Conservation (phyloP, 2,888 invertebrate genomes). For the Cistogaster globosa region DNA sequence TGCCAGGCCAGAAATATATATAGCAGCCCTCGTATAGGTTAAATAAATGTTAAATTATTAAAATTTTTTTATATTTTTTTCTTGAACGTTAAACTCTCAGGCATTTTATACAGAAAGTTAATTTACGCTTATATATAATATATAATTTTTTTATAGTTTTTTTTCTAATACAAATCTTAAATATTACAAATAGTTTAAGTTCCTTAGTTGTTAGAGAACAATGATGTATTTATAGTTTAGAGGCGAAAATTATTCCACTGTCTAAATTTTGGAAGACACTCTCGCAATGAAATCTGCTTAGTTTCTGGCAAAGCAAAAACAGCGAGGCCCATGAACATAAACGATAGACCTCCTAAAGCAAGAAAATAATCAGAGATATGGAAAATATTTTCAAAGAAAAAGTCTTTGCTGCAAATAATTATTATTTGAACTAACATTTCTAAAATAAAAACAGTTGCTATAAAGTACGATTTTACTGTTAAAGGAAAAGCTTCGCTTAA, state of each 20-base stretch:
- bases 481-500: constrained; percentile 80
- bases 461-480: constrained; percentile 75
- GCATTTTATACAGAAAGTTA: too few relatives aligned
- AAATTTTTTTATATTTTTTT: too few relatives aligned
- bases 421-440: constrained; percentile 76
- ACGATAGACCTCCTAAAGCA: constrained; percentile 72
- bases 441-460: constrained; percentile 74
- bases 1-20: too few relatives aligned
- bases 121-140: too few relatives aligned
- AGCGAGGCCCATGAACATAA: constrained; percentile 72
- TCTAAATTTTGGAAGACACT: constrained; percentile 75
- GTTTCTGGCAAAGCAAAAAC: constrained; percentile 78
- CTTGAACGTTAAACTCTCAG: too few relatives aligned
- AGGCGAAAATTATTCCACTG: neutral
- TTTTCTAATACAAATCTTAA: too few relatives aligned
- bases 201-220: too few relatives aligned
- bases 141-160: too few relatives aligned
- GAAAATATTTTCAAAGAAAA: neutral
- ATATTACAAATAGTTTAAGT: too few relatives aligned
- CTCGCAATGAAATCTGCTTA: constrained; percentile 73
- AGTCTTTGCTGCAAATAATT: constrained; percentile 28
- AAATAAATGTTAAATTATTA: too few relatives aligned
- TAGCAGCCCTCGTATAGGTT: too few relatives aligned
- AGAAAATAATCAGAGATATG: constrained; percentile 72
- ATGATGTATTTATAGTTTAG: neutral